Percentiles rank a stretch among this genome's conserved stretches.
These are phyloP conservation scores for Microctonus hyperodae DNA, from an alignment of 2,888 invertebrate species.

Conservation along the genomic window DNA sequence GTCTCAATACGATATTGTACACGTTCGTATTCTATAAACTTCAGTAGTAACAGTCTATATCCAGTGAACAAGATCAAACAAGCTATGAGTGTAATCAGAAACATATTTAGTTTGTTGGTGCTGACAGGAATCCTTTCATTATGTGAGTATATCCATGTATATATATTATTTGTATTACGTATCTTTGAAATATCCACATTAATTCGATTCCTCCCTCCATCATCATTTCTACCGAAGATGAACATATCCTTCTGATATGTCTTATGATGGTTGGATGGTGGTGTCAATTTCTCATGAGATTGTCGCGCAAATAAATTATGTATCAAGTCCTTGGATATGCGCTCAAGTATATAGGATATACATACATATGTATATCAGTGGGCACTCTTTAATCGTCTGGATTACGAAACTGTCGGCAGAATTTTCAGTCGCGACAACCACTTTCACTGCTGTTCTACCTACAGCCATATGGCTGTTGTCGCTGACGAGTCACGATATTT, in stretches of 20 bases:
- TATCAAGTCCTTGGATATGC: not conserved
- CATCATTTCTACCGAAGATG: not conserved
- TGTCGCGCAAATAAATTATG: not conserved
- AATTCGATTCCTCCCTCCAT: too few relatives aligned
- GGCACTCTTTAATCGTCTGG: constrained; percentile 6
- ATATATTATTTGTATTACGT: not conserved
- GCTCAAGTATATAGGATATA: not conserved
- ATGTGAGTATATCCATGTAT: constrained; percentile 48
- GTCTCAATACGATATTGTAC: constrained; percentile 31
- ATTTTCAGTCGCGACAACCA: constrained; percentile 28
- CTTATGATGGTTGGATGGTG: constrained; percentile 4
- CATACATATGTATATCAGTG: not conserved
- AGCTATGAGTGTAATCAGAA: constrained; percentile 36
- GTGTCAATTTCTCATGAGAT: not conserved
- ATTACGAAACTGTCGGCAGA: constrained; percentile 28
- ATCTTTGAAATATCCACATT: too few relatives aligned
- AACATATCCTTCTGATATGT: constrained; percentile 12
- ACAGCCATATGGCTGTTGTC: constrained; percentile 30
- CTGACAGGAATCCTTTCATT: constrained; percentile 51
- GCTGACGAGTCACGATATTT: not conserved
- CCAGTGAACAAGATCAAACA: constrained; percentile 34
- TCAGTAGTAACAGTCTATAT: constrained; percentile 58
- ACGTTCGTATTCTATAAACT: constrained; percentile 47
- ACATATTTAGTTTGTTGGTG: constrained; percentile 48
- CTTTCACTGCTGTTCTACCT: constrained; percentile 35